Base-by-base conservation (phyloP, 2,888 invertebrate genomes). In the Strigamia transsilvanica region DNA sequence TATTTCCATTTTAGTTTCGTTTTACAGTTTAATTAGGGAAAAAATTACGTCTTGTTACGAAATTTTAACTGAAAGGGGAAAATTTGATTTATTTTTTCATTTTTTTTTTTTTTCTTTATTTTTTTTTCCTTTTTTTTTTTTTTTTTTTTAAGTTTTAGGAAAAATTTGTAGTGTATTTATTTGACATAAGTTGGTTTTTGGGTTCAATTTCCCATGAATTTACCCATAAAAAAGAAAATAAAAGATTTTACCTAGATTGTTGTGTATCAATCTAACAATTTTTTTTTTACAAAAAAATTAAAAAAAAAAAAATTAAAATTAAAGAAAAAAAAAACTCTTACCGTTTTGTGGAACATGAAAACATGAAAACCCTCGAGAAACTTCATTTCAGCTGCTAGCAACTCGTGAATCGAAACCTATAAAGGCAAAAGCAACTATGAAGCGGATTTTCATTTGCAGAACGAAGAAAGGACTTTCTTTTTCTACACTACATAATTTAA, bases 261-360 rank as follows among this genome's bases (percentile, higher is more conserved):
- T 61, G 61, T 61, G 61, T 61, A 61, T 61, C 42, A 42, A 61
- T 61, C 61, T 61, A 23, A 61, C 61, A 61, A 15, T 61, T 61
- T 21, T 51, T 13, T 51, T n/a, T 13, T 51, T n/a, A 6, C 3
- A 2, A n/a, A n/a, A n/a, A n/a, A 51, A 18, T n/a, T n/a, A n/a
- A n/a, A 15, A 21, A 61, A 18, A 61, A 61, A 18, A 61, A 61
- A 18, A 13, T 61, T 21, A 18, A 9, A 61, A 61, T 61, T 34
- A 5, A 34, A 18, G 18, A 21, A 61, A n/a, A n/a, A n/a, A n/a
- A n/a, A n/a, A n/a, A n/a, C 10, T 61, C 61, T 61, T 61, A n/a
- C 6, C n/a, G 18, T 61, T 61, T 34, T 34, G 7, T 34, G 34
- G 34, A 34, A 34, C 34, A 34, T 34, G 34, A 34, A 34, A 34